phyloP scores from a whole-genome alignment of 2,797 vertebrate genomes.

The Echeneis naucrates region DNA sequence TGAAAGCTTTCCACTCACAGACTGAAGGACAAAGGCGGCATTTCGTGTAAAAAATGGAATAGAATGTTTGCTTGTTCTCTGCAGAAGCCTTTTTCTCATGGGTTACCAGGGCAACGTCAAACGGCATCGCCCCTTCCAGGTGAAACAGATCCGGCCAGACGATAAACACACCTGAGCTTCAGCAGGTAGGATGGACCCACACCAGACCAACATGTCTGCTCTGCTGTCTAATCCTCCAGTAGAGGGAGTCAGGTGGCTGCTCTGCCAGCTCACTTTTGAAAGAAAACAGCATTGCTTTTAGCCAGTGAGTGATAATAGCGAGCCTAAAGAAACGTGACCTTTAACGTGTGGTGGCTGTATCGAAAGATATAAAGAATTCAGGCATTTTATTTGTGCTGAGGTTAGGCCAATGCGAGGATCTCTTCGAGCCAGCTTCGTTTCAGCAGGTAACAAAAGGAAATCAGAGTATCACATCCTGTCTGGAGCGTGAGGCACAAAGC shows the following conservation, averaged over 20 bases:
- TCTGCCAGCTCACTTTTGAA: background rate
- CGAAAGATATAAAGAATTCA: background rate
- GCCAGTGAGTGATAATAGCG: too few relatives aligned
- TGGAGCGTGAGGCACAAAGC: conserved; percentile 22
- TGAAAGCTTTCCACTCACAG: background rate
- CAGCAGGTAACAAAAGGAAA: conserved; percentile 24
- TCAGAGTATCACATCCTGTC: conserved; percentile 30
- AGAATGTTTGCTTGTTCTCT: background rate
- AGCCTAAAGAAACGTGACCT: background rate
- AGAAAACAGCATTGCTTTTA: background rate
- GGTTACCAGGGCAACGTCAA: conserved; percentile 56
- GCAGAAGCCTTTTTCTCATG: too few relatives aligned
- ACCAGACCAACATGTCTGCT: background rate
- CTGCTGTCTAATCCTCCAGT: too few relatives aligned
- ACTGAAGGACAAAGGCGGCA: background rate
- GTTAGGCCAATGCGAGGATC: background rate
- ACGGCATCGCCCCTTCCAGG: conserved; percentile 14
- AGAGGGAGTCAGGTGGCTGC: background rate
- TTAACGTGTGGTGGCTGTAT: background rate
- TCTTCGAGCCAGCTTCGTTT: background rate
- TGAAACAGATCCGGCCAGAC: too few relatives aligned
- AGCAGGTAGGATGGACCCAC: conserved; percentile 33
- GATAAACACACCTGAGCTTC: conserved; percentile 10
- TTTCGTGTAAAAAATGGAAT: background rate
- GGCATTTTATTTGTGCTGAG: background rate